Evolutionary conservation across 2,888 invertebrate genomes (phyloP).

Genomic region (Lasioglossum pauxillum): DNA sequence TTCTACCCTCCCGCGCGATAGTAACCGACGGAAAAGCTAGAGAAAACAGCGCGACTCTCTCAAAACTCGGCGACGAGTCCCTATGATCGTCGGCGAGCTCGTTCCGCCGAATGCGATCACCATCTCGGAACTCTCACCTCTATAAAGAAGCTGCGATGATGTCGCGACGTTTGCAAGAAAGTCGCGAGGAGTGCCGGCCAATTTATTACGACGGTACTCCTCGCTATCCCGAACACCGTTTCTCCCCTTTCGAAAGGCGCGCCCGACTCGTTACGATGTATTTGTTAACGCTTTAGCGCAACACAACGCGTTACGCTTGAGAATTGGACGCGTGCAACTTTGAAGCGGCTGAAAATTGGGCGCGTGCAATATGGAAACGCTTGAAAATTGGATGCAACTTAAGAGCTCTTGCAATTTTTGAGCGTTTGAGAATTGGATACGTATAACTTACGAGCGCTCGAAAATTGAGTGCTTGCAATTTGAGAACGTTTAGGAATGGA

Average conservation of each 20-base stretch:
- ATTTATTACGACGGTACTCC: not conserved
- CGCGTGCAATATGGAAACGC: no score
- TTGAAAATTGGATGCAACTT: no score
- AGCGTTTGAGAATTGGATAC: no score
- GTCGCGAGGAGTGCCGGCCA: not conserved
- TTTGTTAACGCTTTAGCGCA: not conserved
- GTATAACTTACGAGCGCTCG: no score
- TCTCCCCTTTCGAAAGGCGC: not conserved
- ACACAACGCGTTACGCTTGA: no score
- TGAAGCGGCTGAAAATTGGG: no score
- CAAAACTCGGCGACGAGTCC: not conserved
- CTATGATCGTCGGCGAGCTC: slow-evolving; percentile 1
- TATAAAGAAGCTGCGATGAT: not conserved
- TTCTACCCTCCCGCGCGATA: slow-evolving; percentile 13
- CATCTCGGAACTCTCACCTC: not conserved
- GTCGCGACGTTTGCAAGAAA: not conserved
- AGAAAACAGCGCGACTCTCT: not conserved
- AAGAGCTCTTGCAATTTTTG: no score
- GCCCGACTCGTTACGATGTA: not conserved
- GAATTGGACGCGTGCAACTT: not conserved
- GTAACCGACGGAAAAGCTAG: slow-evolving; percentile 17
- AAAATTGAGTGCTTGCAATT: no score
- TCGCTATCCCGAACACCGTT: not conserved
- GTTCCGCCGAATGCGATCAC: not conserved
- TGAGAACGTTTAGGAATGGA: no score